These are phyloP conservation scores for Aphis gossypii DNA, from an alignment of 1,140 invertebrate genomes.

Conservation along the genomic window DNA sequence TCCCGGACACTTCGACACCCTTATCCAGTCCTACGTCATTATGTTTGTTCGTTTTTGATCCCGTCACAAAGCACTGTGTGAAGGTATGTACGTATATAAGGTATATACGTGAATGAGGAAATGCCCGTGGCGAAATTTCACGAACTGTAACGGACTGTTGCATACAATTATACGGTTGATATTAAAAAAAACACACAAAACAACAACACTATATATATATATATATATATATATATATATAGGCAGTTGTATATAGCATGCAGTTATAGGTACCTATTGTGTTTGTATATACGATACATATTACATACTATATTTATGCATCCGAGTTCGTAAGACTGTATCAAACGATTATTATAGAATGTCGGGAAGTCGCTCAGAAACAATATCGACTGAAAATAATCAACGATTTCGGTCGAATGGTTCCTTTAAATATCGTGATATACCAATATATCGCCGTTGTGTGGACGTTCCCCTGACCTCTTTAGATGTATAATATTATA, in stretches of 20 bases:
- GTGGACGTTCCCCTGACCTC: background rate
- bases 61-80: background rate
- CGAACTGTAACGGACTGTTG: conserved; percentile 5
- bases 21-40: conserved; percentile 22
- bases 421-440: background rate
- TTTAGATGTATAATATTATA: background rate
- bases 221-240: background rate
- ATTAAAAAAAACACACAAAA: background rate
- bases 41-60: conserved; percentile 17
- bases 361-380: background rate
- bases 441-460: background rate
- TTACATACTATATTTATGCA: background rate
- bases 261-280: background rate
- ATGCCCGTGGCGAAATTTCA: conserved; percentile 28
- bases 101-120: background rate
- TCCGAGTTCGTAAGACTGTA: background rate
- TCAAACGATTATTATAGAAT: background rate
- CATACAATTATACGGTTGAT: background rate
- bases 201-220: background rate
- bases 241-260: background rate
- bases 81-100: background rate
- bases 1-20: conserved; percentile 6
- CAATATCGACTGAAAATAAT: background rate
- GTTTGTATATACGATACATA: background rate
- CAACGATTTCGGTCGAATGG: background rate